phyloP scores from a whole-genome alignment of 2,888 invertebrate species.

The Trachelus troglodyta region DNA sequence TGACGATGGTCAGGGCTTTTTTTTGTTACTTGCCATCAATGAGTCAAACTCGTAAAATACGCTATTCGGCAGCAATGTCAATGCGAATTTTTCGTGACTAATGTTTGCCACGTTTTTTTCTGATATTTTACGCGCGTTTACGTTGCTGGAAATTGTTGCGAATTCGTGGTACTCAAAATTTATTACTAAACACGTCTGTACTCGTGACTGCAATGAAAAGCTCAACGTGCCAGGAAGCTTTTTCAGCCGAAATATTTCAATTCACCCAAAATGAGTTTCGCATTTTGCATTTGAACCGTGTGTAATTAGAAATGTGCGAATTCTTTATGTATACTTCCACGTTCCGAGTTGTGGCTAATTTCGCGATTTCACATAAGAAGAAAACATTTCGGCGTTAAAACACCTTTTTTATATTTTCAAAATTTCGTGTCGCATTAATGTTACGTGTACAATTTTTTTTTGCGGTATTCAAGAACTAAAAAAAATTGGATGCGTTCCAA shows the following conservation, averaged over 20 bases:
- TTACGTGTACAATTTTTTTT: neutral
- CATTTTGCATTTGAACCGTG: constrained; percentile 33
- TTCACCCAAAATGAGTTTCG: neutral
- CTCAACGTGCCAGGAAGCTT: neutral
- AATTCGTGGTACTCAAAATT: neutral
- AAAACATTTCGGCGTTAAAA: neutral
- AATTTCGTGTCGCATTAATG: neutral
- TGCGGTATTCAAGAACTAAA: neutral
- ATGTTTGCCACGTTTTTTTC: neutral
- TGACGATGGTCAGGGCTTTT: neutral
- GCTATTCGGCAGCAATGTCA: neutral
- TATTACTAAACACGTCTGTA: neutral
- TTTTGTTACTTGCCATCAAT: too few species aligned
- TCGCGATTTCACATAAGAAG: neutral
- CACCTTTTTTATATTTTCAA: neutral
- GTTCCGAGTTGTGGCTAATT: neutral
- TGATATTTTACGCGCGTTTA: neutral
- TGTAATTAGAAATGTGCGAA: constrained; percentile 27
- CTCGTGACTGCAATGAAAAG: neutral
- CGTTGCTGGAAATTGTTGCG: neutral
- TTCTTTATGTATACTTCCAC: neutral
- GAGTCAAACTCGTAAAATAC: neutral
- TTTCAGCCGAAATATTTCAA: neutral
- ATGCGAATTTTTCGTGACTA: neutral
- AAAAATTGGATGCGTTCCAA: neutral